Conservation (phyloP, 2,797 vertebrate species). For the Brachymystax lenok region DNA sequence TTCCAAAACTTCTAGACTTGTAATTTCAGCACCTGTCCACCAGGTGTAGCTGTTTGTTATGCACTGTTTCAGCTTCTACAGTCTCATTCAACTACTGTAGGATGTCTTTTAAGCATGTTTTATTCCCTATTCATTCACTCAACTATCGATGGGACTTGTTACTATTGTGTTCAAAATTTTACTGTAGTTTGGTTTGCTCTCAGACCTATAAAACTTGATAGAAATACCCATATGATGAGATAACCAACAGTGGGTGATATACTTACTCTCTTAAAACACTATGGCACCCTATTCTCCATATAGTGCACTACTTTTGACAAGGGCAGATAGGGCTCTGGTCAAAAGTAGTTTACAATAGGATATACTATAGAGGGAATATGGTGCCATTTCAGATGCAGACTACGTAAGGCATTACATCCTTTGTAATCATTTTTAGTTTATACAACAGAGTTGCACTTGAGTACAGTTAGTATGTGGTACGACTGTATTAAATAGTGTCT, state of each 20-base stretch:
- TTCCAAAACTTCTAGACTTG: not conserved
- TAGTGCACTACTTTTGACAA: not conserved
- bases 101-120: not conserved
- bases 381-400: too few relatives aligned
- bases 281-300: too few relatives aligned
- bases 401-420: too few relatives aligned
- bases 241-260: too few relatives aligned
- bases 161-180: not conserved
- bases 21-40: constrained; percentile 43
- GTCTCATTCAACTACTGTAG: not conserved
- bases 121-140: not conserved
- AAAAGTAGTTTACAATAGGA: too few relatives aligned
- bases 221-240: too few relatives aligned
- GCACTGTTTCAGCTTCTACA: not conserved
- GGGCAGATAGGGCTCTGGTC: not conserved
- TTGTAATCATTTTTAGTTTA: too few relatives aligned
- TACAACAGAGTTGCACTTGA: not conserved
- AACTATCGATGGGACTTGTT: not conserved
- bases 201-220: not conserved
- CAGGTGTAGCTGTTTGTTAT: constrained; percentile 58
- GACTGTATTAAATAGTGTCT: not conserved
- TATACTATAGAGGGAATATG: too few relatives aligned
- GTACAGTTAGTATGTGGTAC: not conserved
- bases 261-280: too few relatives aligned
- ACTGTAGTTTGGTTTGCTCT: not conserved